Evolutionary conservation across 2,888 invertebrate species (phyloP), one percentile per base, ranked within the genome.

Genomic region (Amblyjoppa fuscipennis): DNA sequence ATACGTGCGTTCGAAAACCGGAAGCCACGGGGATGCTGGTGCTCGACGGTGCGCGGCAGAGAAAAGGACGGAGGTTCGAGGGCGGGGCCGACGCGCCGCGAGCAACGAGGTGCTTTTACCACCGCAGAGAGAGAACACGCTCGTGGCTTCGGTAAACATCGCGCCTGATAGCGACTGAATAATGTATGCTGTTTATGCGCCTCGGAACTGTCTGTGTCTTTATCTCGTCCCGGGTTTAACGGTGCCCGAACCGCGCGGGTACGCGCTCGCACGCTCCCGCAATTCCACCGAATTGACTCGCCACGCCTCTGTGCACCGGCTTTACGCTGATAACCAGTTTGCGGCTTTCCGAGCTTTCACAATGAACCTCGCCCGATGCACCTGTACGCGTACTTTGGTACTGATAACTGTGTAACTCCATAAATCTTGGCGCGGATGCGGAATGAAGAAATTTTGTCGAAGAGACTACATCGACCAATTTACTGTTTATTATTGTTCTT

Each of bases 131-230:
- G 64, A 73, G 64, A 78, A 80, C 83, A 80, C 79, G 80, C 80
- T 92, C 90, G 90, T 90, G 91, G 90, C 91, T 90, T 91, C 90
- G 89, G 92, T 91, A 93, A 92, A 93, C 91, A 92, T 85, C 87
- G 90, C 90, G 90, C 90, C 90, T 90, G 91, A 91, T 90, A 90
- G 89, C 91, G 75, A 89, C 92, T 92, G 93, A 93, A 93, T 93
- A 93, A 93, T 93, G 93, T 92, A 93, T 93, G 91, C 91, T 90
- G 91, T 89, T 91, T 91, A 92, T 90, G 89, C 91, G 87, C 78
- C 84, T 77, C 85, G 78, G 13, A 68, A 75, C 81, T 74, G 49
- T 81, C 71, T 45, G 74, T 74, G 70, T 75, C 77, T 80, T 80
- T 76, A 79, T 79, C 80, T 64, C 74, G 0, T 51, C 59, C 83